Percentiles rank a stretch among this genome's conserved stretches.
These are phyloP conservation scores for Taphrorychus bicolor DNA, from an alignment of 2,888 invertebrate species.

Conservation along the genomic window DNA sequence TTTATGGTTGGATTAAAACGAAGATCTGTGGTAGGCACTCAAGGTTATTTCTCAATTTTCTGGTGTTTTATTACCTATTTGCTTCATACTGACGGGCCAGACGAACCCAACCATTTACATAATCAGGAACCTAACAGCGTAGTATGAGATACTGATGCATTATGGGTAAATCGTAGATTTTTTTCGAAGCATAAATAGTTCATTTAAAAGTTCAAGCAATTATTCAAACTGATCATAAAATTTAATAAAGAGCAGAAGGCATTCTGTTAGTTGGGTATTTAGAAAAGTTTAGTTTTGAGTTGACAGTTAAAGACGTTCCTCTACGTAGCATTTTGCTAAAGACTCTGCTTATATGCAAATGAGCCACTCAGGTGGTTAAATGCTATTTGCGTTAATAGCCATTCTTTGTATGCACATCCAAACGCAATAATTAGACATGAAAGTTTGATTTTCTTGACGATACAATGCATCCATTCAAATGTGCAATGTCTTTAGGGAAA, in stretches of 20 bases:
- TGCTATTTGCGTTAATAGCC: not conserved
- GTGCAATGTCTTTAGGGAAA: not conserved
- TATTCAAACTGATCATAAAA: no score
- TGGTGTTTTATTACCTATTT: slow-evolving; percentile 27
- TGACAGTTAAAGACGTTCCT: no score
- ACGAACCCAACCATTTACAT: no score
- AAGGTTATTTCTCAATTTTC: slow-evolving; percentile 28
- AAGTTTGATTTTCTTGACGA: not conserved
- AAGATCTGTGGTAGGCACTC: slow-evolving; percentile 18
- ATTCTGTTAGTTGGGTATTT: no score
- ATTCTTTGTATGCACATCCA: not conserved
- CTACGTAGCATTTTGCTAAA: not conserved
- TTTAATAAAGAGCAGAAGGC: no score
- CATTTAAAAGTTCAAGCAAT: no score
- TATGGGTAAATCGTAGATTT: not conserved
- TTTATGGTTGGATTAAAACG: slow-evolving; percentile 38
- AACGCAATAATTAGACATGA: not conserved
- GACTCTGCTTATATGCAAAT: not conserved
- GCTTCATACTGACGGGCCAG: slow-evolving; percentile 7
- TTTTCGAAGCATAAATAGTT: no score
- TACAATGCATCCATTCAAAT: not conserved
- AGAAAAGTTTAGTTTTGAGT: no score
- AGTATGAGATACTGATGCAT: no score
- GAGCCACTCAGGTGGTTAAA: not conserved
- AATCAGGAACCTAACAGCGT: not conserved